Base-by-base conservation (phyloP, 1,140 invertebrate genomes). In the Aphelinus certus region DNA sequence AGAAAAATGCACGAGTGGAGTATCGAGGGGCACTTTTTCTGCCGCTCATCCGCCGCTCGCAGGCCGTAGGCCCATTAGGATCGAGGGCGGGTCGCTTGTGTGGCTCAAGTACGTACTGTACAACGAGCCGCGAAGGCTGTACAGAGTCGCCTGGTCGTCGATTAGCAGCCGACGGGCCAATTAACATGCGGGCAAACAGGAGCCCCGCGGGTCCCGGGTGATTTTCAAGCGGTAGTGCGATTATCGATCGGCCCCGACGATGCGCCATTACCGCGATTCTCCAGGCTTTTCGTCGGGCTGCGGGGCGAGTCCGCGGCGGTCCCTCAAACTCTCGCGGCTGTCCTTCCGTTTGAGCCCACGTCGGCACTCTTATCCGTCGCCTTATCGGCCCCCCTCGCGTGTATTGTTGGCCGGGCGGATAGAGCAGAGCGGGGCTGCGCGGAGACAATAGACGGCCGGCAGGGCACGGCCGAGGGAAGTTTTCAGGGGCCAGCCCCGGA, bases 321-420 rank as follows among this genome's bases (percentile, higher is more conserved):
- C 61, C 61, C 61, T 63, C n/a, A 46, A 63, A n/a, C 43, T 63
- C 47, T 63, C 61, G 10, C 61, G 61, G 9, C 45, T n/a, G 46
- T 47, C 46, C 61, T 61, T 6, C 60, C 45, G 46, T 63, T 46
- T 63, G 10, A 47, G 43, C 48, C 61, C 48, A 9, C 60, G 2
- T 9, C 58, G 26, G 42, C 57, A 43, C 58, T 58, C 55, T 68
- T 68, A 4, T 46, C 26, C 55, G 58, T 68, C 66, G 47, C n/a
- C 9, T 67, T 47, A 56, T 67, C 51, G 46, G 9, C 10, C 1
- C 51, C 43, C 7, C 51, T 7, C 51, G 2, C 0, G 26, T 26
- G 26, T 10, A 9, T 10, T 58, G 26, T 26, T 10, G n/a, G 2
- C 26, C 9, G 56, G 56, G 56, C 56, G 56, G 10, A n/a, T 3